Base-by-base conservation (phyloP, 2,113 vertebrate species). In the Clarias macrocephalus region DNA sequence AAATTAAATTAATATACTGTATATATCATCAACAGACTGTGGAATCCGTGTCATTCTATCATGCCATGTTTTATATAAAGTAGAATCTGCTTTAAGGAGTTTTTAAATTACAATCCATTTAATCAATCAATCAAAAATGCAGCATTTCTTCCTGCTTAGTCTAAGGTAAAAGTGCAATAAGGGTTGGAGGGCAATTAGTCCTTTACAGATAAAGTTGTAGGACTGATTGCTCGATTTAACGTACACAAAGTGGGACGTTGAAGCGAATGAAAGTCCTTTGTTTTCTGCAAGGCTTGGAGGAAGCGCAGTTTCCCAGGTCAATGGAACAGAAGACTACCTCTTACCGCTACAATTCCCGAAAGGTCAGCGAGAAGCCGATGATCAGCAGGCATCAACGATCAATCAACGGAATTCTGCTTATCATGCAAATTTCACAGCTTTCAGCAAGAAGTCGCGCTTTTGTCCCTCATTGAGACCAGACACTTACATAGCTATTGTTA, bases 241-340 rank as follows among this genome's bases (percentile, higher is more conserved):
- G 77, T 37, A 77, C 84, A 83, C 42, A 82, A n/a, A 66, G 73
- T 48, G 25, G 80, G 62, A 77, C 70, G 82, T 83, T 79, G 37
- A 87, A 65, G 94, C 92, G 91, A 94, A 87, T 84, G 89, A 52
- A 63, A 57, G 86, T 91, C 87, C 82, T 75, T 91, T 83, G 89
- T 89, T 59, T 81, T 86, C 66, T 76, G 37, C 75, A 88, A 92
- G 90, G 90, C 89, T 83, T 12, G 23, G 54, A 82, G 70, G 80
- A 89, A 83, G 66, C 42, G 57, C 75, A 80, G 84, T 60, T 85
- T 88, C 66, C 83, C 56, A 15, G 37, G 80, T 77, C 84, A 60
- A 82, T 62, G 65, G 42, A 52, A 76, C 85, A 59, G 63, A 82
- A 56, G 59, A 85, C 54, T 37, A 82, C 52, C 13, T 1, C 73